phyloP scores from a whole-genome alignment of 2,888 invertebrate genomes.

The Cabera pusaria region DNA sequence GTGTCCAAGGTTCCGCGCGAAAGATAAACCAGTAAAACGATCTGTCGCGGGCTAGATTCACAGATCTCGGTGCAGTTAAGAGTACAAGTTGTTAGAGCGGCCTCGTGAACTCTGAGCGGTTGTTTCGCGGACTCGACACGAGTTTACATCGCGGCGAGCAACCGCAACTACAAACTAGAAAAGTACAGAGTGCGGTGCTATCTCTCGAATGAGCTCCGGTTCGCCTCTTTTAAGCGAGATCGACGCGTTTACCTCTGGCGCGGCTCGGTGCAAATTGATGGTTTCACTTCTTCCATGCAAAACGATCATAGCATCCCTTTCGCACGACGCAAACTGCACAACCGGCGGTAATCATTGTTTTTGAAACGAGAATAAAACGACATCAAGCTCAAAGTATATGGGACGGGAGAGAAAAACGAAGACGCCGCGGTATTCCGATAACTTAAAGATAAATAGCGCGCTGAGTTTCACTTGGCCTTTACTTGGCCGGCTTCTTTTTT shows the following conservation, averaged over 20 bases:
- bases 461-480: constrained; percentile 67
- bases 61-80: constrained; percentile 31
- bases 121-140: constrained; percentile 48
- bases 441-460: constrained; percentile 78
- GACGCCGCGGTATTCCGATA: constrained; percentile 70
- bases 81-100: constrained; percentile 32
- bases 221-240: constrained; percentile 57
- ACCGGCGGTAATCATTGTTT: constrained; percentile 72
- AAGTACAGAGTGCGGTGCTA: constrained; percentile 48
- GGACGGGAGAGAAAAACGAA: constrained; percentile 68
- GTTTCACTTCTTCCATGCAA: constrained; percentile 76
- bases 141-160: constrained; percentile 47
- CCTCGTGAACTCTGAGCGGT: constrained; percentile 36
- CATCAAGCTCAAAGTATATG: constrained; percentile 66
- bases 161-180: constrained; percentile 39
- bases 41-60: constrained; percentile 21
- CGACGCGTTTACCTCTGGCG: constrained; percentile 61
- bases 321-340: constrained; percentile 63
- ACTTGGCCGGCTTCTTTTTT: constrained; percentile 52
- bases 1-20: constrained; percentile 11
- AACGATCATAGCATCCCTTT: constrained; percentile 72
- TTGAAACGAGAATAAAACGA: constrained; percentile 71
- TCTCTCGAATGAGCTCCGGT: constrained; percentile 49
- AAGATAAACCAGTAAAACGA: constrained; percentile 23
- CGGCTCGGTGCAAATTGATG: constrained; percentile 71